Evolutionary conservation across 92 coral and sea anemone species (phyloP).

Genomic region (Montipora capitata): DNA sequence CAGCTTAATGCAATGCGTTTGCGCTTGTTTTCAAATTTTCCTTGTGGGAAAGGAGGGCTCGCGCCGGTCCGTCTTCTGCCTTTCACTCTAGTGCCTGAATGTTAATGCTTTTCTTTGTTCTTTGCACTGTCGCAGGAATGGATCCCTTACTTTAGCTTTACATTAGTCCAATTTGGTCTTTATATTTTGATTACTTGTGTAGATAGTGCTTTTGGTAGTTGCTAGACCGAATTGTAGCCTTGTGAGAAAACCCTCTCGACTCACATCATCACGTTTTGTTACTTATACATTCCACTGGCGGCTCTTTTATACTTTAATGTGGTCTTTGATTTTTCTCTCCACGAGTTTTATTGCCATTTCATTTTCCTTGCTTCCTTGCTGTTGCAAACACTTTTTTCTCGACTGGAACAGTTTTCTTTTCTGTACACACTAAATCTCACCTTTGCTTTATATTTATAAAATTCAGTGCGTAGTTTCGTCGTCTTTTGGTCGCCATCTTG

Average conservation of each 20-base stretch:
- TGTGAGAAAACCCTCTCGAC: neutral
- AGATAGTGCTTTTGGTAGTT: neutral
- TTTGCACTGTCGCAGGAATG: too few species aligned
- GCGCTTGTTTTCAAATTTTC: too few species aligned
- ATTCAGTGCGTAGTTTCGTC: neutral
- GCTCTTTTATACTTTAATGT: neutral
- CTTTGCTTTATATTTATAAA: neutral
- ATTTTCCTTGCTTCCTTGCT: neutral
- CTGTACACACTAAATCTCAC: neutral
- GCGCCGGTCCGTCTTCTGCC: too few species aligned
- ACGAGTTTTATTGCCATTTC: neutral
- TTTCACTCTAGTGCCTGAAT: too few species aligned
- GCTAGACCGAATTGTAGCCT: neutral
- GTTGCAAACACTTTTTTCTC: neutral
- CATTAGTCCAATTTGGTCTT: too few species aligned
- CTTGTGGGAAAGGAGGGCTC: too few species aligned
- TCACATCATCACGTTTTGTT: neutral
- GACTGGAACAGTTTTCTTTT: neutral
- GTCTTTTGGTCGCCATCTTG: neutral
- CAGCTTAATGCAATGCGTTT: too few species aligned
- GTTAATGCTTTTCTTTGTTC: too few species aligned
- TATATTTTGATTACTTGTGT: too few species aligned
- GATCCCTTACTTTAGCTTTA: too few species aligned
- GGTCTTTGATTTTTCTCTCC: neutral
- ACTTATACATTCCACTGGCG: neutral